Percentiles rank a stretch among this genome's conserved stretches.
phyloP scores from a whole-genome alignment of 1,140 invertebrate genomes.

The Drosophila trapezifrons region DNA sequence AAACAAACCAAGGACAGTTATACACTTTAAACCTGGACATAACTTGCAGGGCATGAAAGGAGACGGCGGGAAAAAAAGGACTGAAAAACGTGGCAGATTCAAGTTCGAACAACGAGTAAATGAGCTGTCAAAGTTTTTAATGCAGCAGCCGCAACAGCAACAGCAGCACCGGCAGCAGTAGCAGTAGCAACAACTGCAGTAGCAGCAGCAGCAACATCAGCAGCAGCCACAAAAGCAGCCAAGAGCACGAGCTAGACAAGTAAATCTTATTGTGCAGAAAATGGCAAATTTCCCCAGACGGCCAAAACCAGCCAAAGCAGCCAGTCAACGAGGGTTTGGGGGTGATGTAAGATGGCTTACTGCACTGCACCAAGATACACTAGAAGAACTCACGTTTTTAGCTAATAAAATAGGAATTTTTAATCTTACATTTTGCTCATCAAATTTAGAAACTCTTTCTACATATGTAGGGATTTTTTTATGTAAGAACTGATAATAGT shows the following conservation, averaged over 20 bases:
- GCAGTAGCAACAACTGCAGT: slow-evolving; percentile 31
- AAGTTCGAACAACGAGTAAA: slow-evolving; percentile 82
- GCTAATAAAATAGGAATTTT: not conserved
- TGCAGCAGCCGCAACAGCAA: slow-evolving; percentile 59
- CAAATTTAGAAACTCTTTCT: no score
- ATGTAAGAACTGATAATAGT: no score
- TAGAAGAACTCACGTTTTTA: not conserved
- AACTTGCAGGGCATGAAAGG: slow-evolving; percentile 30
- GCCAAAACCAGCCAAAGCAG: slow-evolving; percentile 66
- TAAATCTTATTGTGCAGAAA: slow-evolving; percentile 83
- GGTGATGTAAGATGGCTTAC: slow-evolving; percentile 39
- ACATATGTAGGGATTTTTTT: no score
- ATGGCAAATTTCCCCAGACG: slow-evolving; percentile 82
- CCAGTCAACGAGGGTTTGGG: slow-evolving; percentile 30
- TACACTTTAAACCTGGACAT: slow-evolving; percentile 75
- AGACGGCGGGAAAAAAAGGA: not conserved
- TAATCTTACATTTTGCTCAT: no score
- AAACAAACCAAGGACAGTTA: slow-evolving; percentile 64
- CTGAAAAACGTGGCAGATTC: slow-evolving; percentile 34
- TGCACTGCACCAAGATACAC: slow-evolving; percentile 42
- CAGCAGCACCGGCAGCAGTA: slow-evolving; percentile 35
- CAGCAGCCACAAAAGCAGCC: slow-evolving; percentile 69
- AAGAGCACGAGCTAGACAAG: slow-evolving; percentile 80
- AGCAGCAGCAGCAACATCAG: slow-evolving; percentile 23
- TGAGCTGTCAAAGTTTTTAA: slow-evolving; percentile 83